Evolutionary conservation across 2,113 vertebrate genomes (phyloP).

Genomic region (Burhinus oedicnemus): DNA sequence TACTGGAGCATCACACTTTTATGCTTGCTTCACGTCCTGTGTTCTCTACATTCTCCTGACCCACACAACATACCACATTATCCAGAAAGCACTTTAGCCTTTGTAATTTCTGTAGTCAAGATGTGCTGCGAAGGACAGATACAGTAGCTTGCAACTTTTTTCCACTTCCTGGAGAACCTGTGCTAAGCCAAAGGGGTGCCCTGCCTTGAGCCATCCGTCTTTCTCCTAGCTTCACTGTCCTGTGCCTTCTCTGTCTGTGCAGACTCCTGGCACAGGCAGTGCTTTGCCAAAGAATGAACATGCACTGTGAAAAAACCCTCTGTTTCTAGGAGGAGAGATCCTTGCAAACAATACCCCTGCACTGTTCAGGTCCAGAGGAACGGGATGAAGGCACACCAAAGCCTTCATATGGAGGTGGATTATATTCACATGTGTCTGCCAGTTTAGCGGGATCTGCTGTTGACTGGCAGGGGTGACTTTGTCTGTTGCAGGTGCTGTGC

Average conservation of each 20-base stretch:
- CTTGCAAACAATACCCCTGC: neutral
- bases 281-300: neutral
- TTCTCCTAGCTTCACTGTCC: rapidly evolving
- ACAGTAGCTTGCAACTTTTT: neutral
- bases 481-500: neutral
- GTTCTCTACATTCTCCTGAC: neutral
- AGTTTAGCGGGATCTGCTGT: neutral
- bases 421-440: neutral
- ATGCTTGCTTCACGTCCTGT: neutral
- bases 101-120: neutral
- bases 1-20: neutral
- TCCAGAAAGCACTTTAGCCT: neutral
- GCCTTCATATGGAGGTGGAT: neutral
- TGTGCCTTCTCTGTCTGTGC: neutral
- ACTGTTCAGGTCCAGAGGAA: neutral
- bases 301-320: neutral
- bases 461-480: neutral
- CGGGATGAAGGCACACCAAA: neutral
- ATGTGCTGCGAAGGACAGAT: neutral
- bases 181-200: neutral
- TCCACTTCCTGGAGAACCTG: neutral
- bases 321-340: neutral
- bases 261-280: neutral
- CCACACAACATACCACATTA: neutral
- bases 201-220: neutral